Conservation (phyloP, 2,888 invertebrate species). For the Megamerina dolium region DNA sequence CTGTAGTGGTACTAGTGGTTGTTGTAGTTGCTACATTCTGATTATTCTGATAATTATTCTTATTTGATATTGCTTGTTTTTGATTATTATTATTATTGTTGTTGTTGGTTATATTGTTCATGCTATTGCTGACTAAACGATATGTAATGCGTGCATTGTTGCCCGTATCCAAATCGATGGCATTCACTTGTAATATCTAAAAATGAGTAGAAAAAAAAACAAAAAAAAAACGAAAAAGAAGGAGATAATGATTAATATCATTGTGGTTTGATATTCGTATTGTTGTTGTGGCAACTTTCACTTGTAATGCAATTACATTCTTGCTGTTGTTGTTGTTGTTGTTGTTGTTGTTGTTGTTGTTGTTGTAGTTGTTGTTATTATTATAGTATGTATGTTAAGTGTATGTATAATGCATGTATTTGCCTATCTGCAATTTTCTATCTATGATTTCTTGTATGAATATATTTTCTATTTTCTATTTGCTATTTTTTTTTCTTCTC, state of each 20-base stretch:
- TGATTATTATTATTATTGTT: no score
- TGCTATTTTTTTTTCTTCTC: background rate
- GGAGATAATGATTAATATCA: background rate
- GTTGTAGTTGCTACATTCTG: slow-evolving; percentile 15
- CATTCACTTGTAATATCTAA: slow-evolving; percentile 80
- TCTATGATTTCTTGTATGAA: no score
- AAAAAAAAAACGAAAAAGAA: background rate
- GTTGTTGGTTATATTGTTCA: slow-evolving; percentile 12
- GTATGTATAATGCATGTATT: no score
- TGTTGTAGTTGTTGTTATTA: slow-evolving; percentile 7
- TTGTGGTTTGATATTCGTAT: background rate
- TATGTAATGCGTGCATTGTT: slow-evolving; percentile 91
- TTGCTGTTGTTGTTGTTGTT: background rate
- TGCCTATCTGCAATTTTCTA: no score
- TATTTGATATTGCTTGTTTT: no score
- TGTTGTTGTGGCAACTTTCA: background rate
- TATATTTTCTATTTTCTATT: background rate
- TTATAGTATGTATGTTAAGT: no score
- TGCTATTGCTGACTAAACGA: slow-evolving; percentile 54
- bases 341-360: no score
- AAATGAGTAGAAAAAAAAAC: slow-evolving; percentile 15
- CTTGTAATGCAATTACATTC: background rate
- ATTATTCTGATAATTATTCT: slow-evolving; percentile 22
- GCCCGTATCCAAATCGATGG: slow-evolving; percentile 88
- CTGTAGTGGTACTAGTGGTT: slow-evolving; percentile 15